Evolutionary conservation across 2,113 vertebrate species (phyloP), one percentile per base, ranked within the genome.

Genomic region (Cololabis saira): DNA sequence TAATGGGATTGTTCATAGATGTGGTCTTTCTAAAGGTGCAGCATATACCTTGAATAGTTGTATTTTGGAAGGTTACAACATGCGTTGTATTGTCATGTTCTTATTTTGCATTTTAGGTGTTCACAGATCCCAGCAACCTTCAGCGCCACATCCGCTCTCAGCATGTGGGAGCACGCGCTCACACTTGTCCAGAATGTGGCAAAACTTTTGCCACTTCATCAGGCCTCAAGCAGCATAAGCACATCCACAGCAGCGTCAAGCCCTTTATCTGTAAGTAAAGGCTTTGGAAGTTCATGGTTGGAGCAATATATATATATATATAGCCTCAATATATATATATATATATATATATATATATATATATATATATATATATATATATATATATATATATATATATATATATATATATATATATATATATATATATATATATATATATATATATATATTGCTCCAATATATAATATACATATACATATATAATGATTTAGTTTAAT

Each of bases 181-280:
- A 98, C 21, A 98, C 98, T 40, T 99, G 98, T 91, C 97, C 98
- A 0, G 98, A 99, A 91, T 99, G 98, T 62, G 98, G 98, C 88
- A 99, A 99, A 91, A 99, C 98, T 58, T 99, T 99, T 50, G 98
- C 98, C 94, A 99, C 98, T 15, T 99, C 98, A 1, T 98, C 97
- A 1, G 98, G 98, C 85, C 96, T 99, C 83, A 99, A 99, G 81
- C 97, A 99, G 56, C 98, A 99, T 94, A 99, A 99, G 85, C 98
- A 99, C 92, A 99, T 99, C 84, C 98, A 99, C 94, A 99, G 98
- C 91, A 99, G 97, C 73, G 97, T 99, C 93, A 99, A 99, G 88
- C 98, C 98, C 80, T 99, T 99, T 95, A 99, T 97, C 95, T 99
- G 97, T 99, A 94, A 99, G 98, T 93, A 87, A 91, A 55, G 90